These are phyloP conservation scores for Sturmia bella DNA, from an alignment of 2,888 invertebrate genomes.

Conservation along the genomic window DNA sequence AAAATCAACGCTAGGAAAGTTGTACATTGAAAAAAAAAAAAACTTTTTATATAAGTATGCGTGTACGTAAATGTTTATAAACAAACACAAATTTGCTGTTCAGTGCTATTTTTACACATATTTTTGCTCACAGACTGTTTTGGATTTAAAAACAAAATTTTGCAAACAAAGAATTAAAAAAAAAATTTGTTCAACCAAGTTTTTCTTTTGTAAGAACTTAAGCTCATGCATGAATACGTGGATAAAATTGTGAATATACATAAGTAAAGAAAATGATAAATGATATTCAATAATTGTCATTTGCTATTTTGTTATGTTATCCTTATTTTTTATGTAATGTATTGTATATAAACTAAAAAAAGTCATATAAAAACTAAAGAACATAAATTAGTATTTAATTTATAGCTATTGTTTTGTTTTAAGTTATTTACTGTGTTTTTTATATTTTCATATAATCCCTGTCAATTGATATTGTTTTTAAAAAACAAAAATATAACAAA, in stretches of 20 bases:
- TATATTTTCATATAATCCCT: slow-evolving; percentile 76
- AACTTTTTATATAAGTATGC: too few relatives aligned
- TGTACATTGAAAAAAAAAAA: slow-evolving; percentile 13
- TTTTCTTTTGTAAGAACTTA: slow-evolving; percentile 7
- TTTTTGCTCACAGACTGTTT: slow-evolving; percentile 22
- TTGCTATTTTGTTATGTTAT: slow-evolving; percentile 35
- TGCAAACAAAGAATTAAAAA: not conserved
- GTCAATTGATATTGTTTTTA: slow-evolving; percentile 75
- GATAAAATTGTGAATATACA: not conserved
- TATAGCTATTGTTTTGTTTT: slow-evolving; percentile 60
- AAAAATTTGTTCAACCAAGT: slow-evolving; percentile 7
- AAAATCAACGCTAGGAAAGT: not conserved
- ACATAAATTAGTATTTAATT: slow-evolving; percentile 35
- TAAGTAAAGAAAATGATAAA: not conserved
- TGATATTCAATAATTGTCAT: not conserved
- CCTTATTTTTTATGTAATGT: slow-evolving; percentile 17
- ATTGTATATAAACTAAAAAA: slow-evolving; percentile 21
- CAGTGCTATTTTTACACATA: not conserved
- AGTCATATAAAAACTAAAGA: slow-evolving; percentile 27
- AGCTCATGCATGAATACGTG: not conserved
- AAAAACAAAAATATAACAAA: slow-evolving; percentile 70
- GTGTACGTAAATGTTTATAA: slow-evolving; percentile 16
- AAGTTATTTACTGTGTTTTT: slow-evolving; percentile 59
- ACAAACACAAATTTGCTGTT: slow-evolving; percentile 27
- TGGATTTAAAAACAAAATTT: not conserved